phyloP scores from a whole-genome alignment of 2,113 vertebrate genomes.

The Antechinus flavipes region DNA sequence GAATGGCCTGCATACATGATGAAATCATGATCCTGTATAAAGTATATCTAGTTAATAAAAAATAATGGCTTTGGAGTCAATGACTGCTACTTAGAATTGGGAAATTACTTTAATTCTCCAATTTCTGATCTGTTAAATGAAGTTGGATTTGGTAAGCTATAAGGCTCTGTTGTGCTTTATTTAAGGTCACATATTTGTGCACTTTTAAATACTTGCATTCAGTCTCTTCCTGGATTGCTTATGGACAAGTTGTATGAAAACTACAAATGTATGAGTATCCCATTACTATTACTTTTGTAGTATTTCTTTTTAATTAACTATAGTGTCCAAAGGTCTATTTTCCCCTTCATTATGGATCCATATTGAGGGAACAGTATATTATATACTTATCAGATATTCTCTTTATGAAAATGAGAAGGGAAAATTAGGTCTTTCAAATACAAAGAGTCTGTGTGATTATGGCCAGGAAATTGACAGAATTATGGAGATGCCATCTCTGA shows the following conservation, averaged over 20 bases:
- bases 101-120: not conserved
- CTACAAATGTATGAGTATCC: not conserved
- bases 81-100: not conserved
- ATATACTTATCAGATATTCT: constrained; percentile 19
- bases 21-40: not conserved
- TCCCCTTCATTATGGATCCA: not conserved
- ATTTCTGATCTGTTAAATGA: not conserved
- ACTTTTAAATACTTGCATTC: not conserved
- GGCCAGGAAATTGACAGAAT: constrained; percentile 28
- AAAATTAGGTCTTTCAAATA: constrained; percentile 68
- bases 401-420: constrained; percentile 44
- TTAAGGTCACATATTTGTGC: not conserved
- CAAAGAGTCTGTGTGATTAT: constrained; percentile 51
- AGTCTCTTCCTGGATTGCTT: constrained; percentile 11
- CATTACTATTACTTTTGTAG: constrained; percentile 26
- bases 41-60: too few relatives aligned
- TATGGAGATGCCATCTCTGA: constrained; percentile 61
- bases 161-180: not conserved
- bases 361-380: constrained; percentile 40
- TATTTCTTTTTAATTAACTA: constrained; percentile 64
- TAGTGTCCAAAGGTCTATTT: not conserved
- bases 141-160: not conserved
- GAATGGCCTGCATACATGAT: not conserved
- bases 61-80: not conserved
- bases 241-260: constrained; percentile 25